phyloP scores from a whole-genome alignment of 2,888 invertebrate species.

The Caenorhabditis doughertyi region DNA sequence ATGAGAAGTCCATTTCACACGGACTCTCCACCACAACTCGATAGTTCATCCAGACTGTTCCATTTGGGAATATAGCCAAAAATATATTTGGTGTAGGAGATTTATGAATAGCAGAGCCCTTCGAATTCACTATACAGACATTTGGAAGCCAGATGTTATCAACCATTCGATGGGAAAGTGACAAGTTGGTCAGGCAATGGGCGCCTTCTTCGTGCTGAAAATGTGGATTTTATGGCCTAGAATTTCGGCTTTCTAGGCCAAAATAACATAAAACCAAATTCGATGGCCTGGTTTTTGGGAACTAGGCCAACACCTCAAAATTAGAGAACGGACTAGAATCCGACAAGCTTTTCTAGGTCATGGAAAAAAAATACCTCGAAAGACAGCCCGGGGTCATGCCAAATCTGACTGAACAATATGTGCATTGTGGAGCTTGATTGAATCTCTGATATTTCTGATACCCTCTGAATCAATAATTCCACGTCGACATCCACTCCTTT shows the following conservation, averaged over 20 bases:
- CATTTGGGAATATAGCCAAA: constrained; percentile 82
- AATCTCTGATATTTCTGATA: constrained; percentile 75
- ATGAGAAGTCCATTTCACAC: constrained; percentile 82
- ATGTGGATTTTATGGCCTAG: neutral
- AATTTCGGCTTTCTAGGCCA: neutral
- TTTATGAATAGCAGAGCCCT: constrained; percentile 78
- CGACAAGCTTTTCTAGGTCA: too few species aligned
- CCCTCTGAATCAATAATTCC: constrained; percentile 78
- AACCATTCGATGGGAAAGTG: constrained; percentile 79
- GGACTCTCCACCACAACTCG: constrained; percentile 81
- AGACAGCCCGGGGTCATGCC: constrained; percentile 82
- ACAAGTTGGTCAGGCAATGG: constrained; percentile 81
- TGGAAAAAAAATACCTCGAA: constrained; percentile 79
- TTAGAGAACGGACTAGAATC: too few species aligned
- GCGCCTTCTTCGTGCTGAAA: constrained; percentile 81
- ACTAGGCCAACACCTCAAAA: neutral
- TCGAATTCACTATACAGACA: constrained; percentile 79
- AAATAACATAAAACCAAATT: too few species aligned
- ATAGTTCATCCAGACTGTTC: constrained; percentile 81
- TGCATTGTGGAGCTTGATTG: constrained; percentile 80
- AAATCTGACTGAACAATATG: constrained; percentile 82
- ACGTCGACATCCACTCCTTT: constrained; percentile 82
- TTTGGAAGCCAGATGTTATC: constrained; percentile 82
- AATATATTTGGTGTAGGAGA: constrained; percentile 83
- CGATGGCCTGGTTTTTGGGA: neutral